phyloP scores from a whole-genome alignment of 2,888 invertebrate species.

The Clepsis dumicolana region DNA sequence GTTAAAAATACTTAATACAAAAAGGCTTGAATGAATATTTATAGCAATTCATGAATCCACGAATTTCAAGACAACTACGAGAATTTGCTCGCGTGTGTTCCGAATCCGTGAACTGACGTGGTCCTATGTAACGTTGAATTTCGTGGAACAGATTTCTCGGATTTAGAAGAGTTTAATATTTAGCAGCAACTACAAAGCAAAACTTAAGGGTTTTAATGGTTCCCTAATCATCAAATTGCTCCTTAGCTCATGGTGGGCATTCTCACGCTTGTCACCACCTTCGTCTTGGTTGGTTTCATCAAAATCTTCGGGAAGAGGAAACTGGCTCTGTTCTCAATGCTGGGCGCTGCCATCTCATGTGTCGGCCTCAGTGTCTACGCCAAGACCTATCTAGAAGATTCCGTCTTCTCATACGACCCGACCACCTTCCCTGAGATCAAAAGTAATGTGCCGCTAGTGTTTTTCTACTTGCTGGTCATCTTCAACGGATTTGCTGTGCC shows the following conservation, averaged over 20 bases:
- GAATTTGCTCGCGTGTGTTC: too few relatives aligned
- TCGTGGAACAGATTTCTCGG: too few relatives aligned
- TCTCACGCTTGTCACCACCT: slow-evolving; percentile 73
- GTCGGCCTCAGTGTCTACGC: slow-evolving; percentile 78
- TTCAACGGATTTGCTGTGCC: slow-evolving; percentile 78
- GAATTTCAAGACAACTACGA: too few relatives aligned
- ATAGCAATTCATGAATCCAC: too few relatives aligned
- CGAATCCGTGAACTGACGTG: too few relatives aligned
- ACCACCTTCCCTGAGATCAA: slow-evolving; percentile 69
- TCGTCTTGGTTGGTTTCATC: slow-evolving; percentile 72
- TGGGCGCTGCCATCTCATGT: slow-evolving; percentile 71
- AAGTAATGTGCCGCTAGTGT: slow-evolving; percentile 70
- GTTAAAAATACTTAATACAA: too few relatives aligned
- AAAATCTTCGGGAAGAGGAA: slow-evolving; percentile 80
- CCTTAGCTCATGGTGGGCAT: slow-evolving; percentile 80
- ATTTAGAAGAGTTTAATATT: too few relatives aligned
- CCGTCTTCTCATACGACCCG: slow-evolving; percentile 76
- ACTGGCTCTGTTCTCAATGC: slow-evolving; percentile 73
- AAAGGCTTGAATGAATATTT: too few relatives aligned
- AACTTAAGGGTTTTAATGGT: too few relatives aligned
- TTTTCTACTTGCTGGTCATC: slow-evolving; percentile 72
- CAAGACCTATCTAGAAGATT: slow-evolving; percentile 59
- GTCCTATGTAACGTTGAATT: too few relatives aligned
- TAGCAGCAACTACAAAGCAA: too few relatives aligned
- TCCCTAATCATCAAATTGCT: slow-evolving; percentile 7